phyloP scores from a whole-genome alignment of 2,888 invertebrate genomes.

The Aporophyla lueneburgensis region DNA sequence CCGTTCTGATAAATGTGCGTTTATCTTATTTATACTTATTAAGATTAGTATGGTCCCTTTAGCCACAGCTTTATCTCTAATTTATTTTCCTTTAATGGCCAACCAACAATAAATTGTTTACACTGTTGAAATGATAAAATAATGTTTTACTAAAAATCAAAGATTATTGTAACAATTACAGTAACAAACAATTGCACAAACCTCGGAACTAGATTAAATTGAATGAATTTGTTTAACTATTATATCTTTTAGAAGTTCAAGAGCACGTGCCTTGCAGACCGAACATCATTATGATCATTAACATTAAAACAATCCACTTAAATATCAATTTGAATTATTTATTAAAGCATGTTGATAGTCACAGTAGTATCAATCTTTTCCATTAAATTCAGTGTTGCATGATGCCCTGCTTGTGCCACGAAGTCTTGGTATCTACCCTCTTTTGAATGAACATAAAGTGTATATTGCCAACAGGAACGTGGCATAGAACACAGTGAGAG shows the following conservation, averaged over 20 bases:
- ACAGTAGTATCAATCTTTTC: neutral
- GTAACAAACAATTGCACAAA: neutral
- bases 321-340: neutral
- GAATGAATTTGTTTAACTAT: neutral
- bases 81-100: neutral
- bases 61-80: neutral
- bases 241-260: too few species aligned
- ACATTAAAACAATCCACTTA: neutral
- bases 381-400: neutral
- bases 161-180: neutral
- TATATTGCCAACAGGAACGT: neutral
- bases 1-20: too few species aligned
- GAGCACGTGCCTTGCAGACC: too few species aligned
- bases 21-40: neutral
- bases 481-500: constrained; percentile 1
- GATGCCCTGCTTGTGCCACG: neutral
- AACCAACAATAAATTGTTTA: neutral
- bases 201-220: neutral
- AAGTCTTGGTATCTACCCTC: neutral
- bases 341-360: neutral
- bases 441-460: neutral
- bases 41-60: neutral
- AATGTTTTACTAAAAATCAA: neutral
- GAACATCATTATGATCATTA: neutral
- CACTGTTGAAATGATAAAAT: neutral